phyloP scores from a whole-genome alignment of 2,113 vertebrate genomes.

The Rhynchomys soricoides region DNA sequence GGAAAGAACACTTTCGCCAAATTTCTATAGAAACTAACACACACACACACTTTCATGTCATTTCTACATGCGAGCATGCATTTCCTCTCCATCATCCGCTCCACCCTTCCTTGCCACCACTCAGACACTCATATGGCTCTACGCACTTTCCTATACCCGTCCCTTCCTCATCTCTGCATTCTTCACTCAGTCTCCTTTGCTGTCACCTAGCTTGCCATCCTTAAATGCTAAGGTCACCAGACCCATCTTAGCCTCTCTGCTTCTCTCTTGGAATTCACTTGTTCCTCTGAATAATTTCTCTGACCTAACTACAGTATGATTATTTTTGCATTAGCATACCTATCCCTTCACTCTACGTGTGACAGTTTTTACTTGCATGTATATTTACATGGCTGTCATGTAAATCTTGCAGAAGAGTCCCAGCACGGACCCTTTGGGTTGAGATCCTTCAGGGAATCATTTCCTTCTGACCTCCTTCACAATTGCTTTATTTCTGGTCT shows the following conservation, averaged over 20 bases:
- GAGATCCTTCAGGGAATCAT: no score
- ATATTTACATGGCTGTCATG: neutral
- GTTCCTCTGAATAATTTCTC: neutral
- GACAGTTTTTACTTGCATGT: neutral
- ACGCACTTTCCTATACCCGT: accelerated
- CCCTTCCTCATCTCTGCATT: neutral
- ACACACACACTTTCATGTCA: neutral
- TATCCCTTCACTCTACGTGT: neutral
- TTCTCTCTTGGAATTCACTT: neutral
- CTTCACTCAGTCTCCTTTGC: neutral
- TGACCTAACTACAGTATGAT: neutral
- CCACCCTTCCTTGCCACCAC: neutral
- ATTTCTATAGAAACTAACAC: neutral
- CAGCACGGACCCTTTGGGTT: neutral
- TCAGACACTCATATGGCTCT: accelerated
- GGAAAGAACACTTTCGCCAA: neutral
- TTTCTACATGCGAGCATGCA: no score
- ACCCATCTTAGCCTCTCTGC: neutral
- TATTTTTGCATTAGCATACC: neutral
- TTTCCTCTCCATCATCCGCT: neutral
- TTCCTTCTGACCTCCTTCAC: neutral
- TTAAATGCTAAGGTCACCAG: neutral
- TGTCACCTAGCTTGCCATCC: neutral
- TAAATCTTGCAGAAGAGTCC: neutral
- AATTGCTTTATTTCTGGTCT: neutral